phyloP scores from a whole-genome alignment of 2,113 vertebrate species.

The Columba livia region DNA sequence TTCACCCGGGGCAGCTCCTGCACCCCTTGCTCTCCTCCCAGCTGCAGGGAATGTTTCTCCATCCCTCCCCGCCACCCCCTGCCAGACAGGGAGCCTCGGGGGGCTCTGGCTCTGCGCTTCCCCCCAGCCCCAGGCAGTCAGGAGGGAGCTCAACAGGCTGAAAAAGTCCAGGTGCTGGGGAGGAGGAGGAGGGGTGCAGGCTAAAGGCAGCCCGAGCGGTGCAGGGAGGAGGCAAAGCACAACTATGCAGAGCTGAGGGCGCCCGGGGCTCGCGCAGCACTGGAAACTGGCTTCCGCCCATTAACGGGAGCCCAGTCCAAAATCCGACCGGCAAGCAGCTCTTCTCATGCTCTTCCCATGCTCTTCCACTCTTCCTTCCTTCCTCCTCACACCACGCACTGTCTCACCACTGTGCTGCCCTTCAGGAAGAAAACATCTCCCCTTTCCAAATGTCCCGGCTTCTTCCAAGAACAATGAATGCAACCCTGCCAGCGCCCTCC shows the following conservation, averaged over 20 bases:
- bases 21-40: background rate
- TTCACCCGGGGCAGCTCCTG: background rate
- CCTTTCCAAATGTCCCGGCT: background rate
- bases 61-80: background rate
- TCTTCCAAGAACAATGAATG: background rate
- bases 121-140: background rate
- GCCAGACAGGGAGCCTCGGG: background rate
- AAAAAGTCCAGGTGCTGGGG: background rate
- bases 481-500: background rate
- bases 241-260: rapidly evolving
- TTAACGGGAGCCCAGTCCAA: background rate
- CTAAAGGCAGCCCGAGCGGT: background rate
- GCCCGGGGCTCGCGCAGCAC: rapidly evolving
- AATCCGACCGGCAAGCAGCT: background rate
- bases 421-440: background rate
- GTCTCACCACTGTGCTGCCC: background rate
- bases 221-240: rapidly evolving
- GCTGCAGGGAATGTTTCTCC: background rate
- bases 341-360: background rate
- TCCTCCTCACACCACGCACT: background rate
- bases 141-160: background rate
- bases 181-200: background rate
- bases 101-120: background rate
- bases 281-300: background rate
- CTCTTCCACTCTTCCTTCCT: background rate